Conservation (phyloP, 1,140 invertebrate species). For the Drosophila micromelanica region DNA sequence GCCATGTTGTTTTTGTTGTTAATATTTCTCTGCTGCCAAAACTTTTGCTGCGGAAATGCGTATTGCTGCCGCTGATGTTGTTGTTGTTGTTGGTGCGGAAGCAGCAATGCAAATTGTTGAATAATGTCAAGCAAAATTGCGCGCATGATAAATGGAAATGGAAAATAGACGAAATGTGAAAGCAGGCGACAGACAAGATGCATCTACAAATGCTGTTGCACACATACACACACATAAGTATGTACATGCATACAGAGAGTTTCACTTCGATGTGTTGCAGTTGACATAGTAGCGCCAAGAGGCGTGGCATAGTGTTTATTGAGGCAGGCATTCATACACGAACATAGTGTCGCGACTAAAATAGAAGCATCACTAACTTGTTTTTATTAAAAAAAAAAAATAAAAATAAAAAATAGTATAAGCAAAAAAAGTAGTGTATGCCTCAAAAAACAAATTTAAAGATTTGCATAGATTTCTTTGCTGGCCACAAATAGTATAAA, state of each 20-base stretch:
- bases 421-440: too few relatives aligned
- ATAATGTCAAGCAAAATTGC: slow-evolving; percentile 75
- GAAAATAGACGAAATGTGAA: slow-evolving; percentile 36
- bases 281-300: slow-evolving; percentile 3
- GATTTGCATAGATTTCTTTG: too few relatives aligned
- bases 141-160: slow-evolving; percentile 53
- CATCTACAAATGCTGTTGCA: slow-evolving; percentile 5
- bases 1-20: slow-evolving; percentile 23
- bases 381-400: too few relatives aligned
- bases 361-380: too few relatives aligned
- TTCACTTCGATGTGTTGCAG: background rate
- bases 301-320: background rate
- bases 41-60: slow-evolving; percentile 44
- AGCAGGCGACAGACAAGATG: slow-evolving; percentile 26
- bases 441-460: too few relatives aligned
- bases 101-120: slow-evolving; percentile 76
- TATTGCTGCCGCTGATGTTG: slow-evolving; percentile 34
- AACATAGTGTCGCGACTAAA: background rate
- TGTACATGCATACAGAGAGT: background rate
- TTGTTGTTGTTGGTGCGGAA: slow-evolving; percentile 53
- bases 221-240: background rate
- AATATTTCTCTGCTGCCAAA: slow-evolving; percentile 29
- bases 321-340: background rate
- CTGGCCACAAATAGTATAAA: too few relatives aligned
- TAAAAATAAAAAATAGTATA: too few relatives aligned